Percentiles rank a stretch among this genome's conserved stretches.
phyloP scores from a whole-genome alignment of 2,797 vertebrate species.

The Astyanax mexicanus region DNA sequence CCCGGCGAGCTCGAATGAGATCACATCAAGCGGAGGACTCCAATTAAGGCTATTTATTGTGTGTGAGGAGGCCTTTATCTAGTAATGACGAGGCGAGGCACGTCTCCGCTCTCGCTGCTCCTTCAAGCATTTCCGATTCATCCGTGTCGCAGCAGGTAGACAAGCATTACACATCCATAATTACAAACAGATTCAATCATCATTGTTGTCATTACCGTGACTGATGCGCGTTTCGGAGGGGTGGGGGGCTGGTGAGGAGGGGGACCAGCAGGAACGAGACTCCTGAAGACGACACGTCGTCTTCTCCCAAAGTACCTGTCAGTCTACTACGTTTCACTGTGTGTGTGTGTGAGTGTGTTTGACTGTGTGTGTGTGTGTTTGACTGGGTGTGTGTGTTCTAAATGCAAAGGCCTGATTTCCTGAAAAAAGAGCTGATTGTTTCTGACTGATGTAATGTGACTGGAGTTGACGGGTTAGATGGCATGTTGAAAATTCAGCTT shows the following conservation, averaged over 20 bases:
- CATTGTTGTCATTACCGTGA: conserved; percentile 63
- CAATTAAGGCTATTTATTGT: conserved; percentile 57
- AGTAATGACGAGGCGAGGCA: conserved; percentile 41
- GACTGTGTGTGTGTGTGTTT: background rate
- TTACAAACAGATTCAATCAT: conserved; percentile 75
- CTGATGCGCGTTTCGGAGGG: conserved; percentile 39
- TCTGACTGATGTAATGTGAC: conserved; percentile 52
- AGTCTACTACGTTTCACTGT: conserved; percentile 24
- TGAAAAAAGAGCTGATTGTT: conserved; percentile 43
- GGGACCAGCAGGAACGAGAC: conserved; percentile 25
- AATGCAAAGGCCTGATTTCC: conserved; percentile 33
- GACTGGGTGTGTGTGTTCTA: background rate
- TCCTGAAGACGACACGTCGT: conserved; percentile 23
- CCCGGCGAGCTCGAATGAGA: conserved; percentile 26
- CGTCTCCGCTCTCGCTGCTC: conserved; percentile 43
- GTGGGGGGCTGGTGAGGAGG: background rate
- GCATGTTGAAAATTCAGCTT: conserved; percentile 20
- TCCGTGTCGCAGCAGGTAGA: conserved; percentile 75
- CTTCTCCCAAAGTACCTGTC: conserved; percentile 32
- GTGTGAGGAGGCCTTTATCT: conserved; percentile 36
- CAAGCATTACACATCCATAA: conserved; percentile 69
- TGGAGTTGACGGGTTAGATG: conserved; percentile 32
- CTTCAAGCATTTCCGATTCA: conserved; percentile 65
- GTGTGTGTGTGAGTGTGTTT: background rate
- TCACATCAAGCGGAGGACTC: conserved; percentile 36